A percentile compares a stretch with the other conserved stretches of the same genome.
phyloP scores from a whole-genome alignment of 2,113 vertebrate species.

The Pardalotus punctatus region DNA sequence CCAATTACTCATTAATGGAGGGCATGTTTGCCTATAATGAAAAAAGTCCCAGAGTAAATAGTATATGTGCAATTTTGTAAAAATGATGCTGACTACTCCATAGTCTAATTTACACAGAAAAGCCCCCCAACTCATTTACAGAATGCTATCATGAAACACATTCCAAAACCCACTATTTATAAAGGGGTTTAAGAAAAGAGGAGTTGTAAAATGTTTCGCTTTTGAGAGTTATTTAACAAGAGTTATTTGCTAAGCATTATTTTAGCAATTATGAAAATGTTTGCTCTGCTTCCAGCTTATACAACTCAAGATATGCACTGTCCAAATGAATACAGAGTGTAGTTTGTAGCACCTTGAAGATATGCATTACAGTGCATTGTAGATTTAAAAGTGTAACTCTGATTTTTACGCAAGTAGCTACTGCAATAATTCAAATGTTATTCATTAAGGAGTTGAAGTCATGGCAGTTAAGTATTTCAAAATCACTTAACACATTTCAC shows the following conservation, averaged over 20 bases:
- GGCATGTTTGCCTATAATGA: background rate
- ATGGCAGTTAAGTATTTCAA: background rate
- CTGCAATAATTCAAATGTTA: background rate
- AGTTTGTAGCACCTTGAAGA: background rate
- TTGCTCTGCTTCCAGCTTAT: background rate
- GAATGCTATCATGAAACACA: rapidly evolving
- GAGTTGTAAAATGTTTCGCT: background rate
- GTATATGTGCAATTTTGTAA: background rate
- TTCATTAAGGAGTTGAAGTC: background rate
- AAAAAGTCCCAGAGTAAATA: background rate
- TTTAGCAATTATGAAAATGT: background rate
- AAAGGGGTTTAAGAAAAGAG: background rate
- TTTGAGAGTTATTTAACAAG: background rate
- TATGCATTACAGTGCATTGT: constrained; percentile 3
- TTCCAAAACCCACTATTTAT: background rate
- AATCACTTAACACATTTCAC: constrained; percentile 5
- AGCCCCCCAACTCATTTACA: background rate
- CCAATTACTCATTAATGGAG: background rate
- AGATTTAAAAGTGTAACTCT: background rate
- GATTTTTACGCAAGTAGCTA: background rate
- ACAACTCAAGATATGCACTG: constrained; percentile 68
- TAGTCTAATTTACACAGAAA: background rate
- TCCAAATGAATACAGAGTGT: constrained; percentile 51
- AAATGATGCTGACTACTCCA: background rate
- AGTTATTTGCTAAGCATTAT: background rate